These are phyloP conservation scores for Lepus timidus DNA, from an alignment of 2,113 vertebrate species.

Conservation along the genomic window DNA sequence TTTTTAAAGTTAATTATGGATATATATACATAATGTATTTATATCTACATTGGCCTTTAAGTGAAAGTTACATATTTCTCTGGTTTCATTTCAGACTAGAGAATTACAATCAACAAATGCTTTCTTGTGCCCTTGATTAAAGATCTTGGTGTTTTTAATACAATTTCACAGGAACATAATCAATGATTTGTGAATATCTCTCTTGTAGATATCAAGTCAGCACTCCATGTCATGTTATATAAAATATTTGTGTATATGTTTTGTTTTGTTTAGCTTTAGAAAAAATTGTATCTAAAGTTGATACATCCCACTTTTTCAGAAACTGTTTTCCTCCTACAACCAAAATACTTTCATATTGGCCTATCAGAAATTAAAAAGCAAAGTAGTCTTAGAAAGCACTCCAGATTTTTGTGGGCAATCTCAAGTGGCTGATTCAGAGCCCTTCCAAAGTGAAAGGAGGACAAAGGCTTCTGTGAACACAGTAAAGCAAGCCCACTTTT, in stretches of 20 bases:
- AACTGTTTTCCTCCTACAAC: slow-evolving; percentile 60
- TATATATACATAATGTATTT: not conserved
- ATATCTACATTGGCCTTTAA: not conserved
- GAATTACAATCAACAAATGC: not conserved
- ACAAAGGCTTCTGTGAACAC: not conserved
- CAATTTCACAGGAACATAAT: slow-evolving; percentile 16
- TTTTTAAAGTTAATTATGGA: not conserved
- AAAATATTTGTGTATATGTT: not conserved
- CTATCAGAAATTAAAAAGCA: slow-evolving; percentile 60
- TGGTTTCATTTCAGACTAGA: not conserved
- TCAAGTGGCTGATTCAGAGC: slow-evolving; percentile 18
- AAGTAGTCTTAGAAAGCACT: slow-evolving; percentile 19
- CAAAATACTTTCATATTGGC: slow-evolving; percentile 1
- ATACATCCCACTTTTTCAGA: slow-evolving; percentile 59
- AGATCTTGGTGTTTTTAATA: slow-evolving; percentile 8
- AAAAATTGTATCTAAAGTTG: slow-evolving; percentile 53
- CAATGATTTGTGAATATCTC: slow-evolving; percentile 17
- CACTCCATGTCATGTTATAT: slow-evolving; percentile 4
- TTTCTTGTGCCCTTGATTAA: slow-evolving; percentile 15
- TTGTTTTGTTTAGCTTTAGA: slow-evolving; percentile 44
- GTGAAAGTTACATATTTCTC: not conserved
- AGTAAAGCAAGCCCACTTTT: slow-evolving; percentile 37
- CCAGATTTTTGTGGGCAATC: not conserved
- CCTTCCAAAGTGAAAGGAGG: slow-evolving; percentile 19
- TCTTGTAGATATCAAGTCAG: not conserved